Conservation (phyloP, 2,113 vertebrate genomes). For the Argyrosomus japonicus region DNA sequence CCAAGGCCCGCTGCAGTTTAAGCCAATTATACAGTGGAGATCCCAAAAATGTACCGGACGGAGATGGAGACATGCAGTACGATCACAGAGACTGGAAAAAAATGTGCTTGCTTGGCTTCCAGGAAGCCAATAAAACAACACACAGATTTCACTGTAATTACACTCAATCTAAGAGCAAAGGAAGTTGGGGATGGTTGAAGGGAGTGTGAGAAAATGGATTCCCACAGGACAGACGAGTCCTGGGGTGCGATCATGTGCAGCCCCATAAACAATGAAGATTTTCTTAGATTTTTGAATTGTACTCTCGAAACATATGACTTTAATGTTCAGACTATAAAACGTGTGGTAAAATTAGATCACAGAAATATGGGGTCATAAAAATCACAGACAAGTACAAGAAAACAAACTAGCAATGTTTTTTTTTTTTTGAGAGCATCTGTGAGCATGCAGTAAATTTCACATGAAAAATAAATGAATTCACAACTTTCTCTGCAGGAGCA, state of each 20-base stretch:
- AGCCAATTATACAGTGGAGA: slow-evolving; percentile 42
- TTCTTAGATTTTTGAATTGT: slow-evolving; percentile 1
- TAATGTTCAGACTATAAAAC: slow-evolving; percentile 22
- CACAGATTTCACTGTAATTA: slow-evolving; percentile 65
- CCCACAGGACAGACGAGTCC: not conserved
- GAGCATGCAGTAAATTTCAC: slow-evolving; percentile 37
- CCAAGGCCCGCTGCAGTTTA: slow-evolving; percentile 31
- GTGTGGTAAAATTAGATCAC: slow-evolving; percentile 32
- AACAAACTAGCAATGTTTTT: slow-evolving; percentile 49
- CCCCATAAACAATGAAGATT: not conserved
- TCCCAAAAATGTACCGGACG: slow-evolving; percentile 49
- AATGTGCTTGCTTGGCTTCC: slow-evolving; percentile 21
- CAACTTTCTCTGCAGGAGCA: slow-evolving; percentile 49
- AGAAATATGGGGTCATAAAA: slow-evolving; percentile 42
- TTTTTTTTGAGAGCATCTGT: slow-evolving; percentile 20
- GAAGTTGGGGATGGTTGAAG: slow-evolving; percentile 37
- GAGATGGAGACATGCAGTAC: slow-evolving; percentile 42
- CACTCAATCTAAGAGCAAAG: slow-evolving; percentile 46
- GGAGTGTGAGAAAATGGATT: slow-evolving; percentile 50
- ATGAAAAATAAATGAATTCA: slow-evolving; percentile 65
- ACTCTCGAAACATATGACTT: slow-evolving; percentile 17
- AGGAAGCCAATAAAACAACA: slow-evolving; percentile 66
- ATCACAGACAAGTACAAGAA: slow-evolving; percentile 34
- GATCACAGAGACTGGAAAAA: slow-evolving; percentile 50
- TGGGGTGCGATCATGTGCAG: not conserved